These are phyloP conservation scores for Polydrusus tereticollis DNA, from an alignment of 2,888 invertebrate genomes.

Conservation along the genomic window DNA sequence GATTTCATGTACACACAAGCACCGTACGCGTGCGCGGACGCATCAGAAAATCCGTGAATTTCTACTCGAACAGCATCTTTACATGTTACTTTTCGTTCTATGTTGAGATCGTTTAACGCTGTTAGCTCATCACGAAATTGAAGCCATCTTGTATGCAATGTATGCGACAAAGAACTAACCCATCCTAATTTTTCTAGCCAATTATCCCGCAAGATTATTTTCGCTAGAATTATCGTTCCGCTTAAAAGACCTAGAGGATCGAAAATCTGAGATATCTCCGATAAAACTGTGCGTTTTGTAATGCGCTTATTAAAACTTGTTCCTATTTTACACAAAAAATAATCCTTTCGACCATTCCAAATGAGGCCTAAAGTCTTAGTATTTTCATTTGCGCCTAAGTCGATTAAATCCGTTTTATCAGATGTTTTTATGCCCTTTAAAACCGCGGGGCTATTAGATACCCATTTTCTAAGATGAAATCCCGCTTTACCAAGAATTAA, in stretches of 20 bases:
- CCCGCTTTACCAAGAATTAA: constrained; percentile 9
- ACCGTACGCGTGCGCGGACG: constrained; percentile 43
- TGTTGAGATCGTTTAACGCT: constrained; percentile 42
- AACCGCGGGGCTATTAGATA: no score
- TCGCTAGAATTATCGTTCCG: constrained; percentile 46
- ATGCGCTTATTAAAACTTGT: no score
- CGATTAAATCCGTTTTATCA: constrained; percentile 1
- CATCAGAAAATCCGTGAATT: constrained; percentile 47
- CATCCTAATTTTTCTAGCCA: constrained; percentile 45
- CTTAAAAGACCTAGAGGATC: constrained; percentile 47
- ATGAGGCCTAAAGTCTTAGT: constrained; percentile 9
- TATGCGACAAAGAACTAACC: constrained; percentile 35
- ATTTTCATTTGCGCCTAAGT: no score
- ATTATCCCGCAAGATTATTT: constrained; percentile 46
- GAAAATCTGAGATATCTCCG: no score
- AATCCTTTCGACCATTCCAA: no score
- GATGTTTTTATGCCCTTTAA: constrained; percentile 1
- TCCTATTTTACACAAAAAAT: no score
- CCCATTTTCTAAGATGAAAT: constrained; percentile 36
- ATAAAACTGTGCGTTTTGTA: constrained; percentile 21
- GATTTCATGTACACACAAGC: constrained; percentile 45
- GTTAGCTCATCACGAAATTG: constrained; percentile 40
- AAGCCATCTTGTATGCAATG: constrained; percentile 35
- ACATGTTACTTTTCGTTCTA: constrained; percentile 42
- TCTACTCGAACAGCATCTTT: constrained; percentile 22